Evolutionary conservation across 2,797 vertebrate genomes (phyloP).

Genomic region (Alca torda): DNA sequence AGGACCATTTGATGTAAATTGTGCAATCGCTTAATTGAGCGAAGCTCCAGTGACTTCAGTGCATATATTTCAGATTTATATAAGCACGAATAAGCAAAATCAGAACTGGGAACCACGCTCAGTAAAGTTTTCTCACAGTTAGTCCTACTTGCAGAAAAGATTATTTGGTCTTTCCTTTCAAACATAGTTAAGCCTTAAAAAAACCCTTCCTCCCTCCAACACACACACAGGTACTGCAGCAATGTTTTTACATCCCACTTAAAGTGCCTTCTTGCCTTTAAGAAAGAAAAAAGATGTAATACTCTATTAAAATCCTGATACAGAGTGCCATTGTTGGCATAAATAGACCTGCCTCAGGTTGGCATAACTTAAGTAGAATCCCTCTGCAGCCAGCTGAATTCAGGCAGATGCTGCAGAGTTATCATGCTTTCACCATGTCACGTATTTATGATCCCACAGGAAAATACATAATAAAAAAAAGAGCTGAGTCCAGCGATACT

Average conservation of each 20-base stretch:
- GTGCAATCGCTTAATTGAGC: background rate
- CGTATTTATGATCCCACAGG: background rate
- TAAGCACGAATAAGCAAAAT: background rate
- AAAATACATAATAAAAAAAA: background rate
- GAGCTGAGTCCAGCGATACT: background rate
- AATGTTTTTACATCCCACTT: background rate
- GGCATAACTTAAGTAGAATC: background rate
- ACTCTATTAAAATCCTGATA: background rate
- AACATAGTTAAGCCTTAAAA: background rate
- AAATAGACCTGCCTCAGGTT: background rate
- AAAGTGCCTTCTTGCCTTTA: background rate
- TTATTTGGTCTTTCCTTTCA: background rate
- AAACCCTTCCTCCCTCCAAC: background rate
- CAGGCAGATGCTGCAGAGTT: background rate
- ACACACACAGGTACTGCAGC: background rate
- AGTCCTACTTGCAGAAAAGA: background rate
- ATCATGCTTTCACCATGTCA: background rate
- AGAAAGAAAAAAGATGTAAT: background rate
- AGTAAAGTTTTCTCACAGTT: background rate
- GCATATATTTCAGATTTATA: background rate
- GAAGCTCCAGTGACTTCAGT: background rate
- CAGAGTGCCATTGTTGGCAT: background rate
- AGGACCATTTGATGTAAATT: constrained; percentile 27
- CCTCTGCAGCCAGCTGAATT: background rate
- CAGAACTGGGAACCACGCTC: background rate